Percentiles rank a stretch among this genome's conserved stretches.
phyloP scores from a whole-genome alignment of 2,888 invertebrate genomes.

The Napeogenes sylphis region DNA sequence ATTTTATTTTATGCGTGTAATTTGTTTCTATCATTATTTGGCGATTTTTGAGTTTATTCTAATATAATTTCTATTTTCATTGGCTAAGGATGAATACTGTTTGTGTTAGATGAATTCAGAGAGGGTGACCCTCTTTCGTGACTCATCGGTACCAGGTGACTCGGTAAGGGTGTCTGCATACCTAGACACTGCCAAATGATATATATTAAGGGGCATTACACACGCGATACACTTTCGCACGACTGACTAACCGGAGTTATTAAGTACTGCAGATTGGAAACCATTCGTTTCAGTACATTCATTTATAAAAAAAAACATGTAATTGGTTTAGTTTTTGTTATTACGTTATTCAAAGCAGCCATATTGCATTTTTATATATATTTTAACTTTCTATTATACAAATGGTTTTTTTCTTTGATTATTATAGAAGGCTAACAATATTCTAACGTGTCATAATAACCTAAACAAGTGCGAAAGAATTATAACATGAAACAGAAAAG shows the following conservation, averaged over 20 bases:
- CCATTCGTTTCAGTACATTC: no score
- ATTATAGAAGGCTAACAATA: not conserved
- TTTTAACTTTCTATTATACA: no score
- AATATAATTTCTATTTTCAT: slow-evolving; percentile 11
- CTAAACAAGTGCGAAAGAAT: no score
- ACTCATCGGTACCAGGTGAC: slow-evolving; percentile 33
- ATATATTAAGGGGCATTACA: slow-evolving; percentile 26
- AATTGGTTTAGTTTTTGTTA: no score
- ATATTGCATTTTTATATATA: not conserved
- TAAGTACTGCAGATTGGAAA: not conserved
- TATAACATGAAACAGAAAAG: slow-evolving; percentile 16
- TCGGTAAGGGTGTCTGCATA: slow-evolving; percentile 29
- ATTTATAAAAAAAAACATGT: no score
- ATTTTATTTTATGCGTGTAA: slow-evolving; percentile 15
- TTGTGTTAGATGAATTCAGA: slow-evolving; percentile 15
- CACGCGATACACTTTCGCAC: slow-evolving; percentile 29
- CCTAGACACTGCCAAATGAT: slow-evolving; percentile 30
- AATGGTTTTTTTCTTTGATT: not conserved
- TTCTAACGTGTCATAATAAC: not conserved
- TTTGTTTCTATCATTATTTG: slow-evolving; percentile 19
- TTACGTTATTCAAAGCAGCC: no score
- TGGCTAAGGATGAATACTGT: slow-evolving; percentile 21
- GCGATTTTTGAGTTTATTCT: slow-evolving; percentile 10
- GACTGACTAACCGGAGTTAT: slow-evolving; percentile 17
- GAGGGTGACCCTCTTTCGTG: slow-evolving; percentile 31